Conservation (phyloP, 2,888 invertebrate species). For the Stenoptilia bipunctidactyla region DNA sequence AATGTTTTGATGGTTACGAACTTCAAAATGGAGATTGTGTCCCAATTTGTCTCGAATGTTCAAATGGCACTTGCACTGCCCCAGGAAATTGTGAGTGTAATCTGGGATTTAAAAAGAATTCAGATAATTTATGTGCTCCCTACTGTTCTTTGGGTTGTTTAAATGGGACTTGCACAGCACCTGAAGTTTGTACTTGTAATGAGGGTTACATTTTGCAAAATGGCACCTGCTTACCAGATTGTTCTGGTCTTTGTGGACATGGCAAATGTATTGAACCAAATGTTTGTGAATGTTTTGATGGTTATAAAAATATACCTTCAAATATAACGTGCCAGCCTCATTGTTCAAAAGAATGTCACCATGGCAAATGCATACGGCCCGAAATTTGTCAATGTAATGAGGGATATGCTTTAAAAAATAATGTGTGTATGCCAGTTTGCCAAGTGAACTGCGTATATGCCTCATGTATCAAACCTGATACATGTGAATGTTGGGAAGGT, state of each 20-base stretch:
- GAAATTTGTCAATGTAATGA: slow-evolving; percentile 13
- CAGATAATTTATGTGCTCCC: slow-evolving; percentile 14
- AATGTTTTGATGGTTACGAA: slow-evolving; percentile 28
- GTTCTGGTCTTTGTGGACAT: slow-evolving; percentile 33
- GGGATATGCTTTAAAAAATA: slow-evolving; percentile 11
- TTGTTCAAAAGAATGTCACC: background rate
- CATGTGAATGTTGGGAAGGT: slow-evolving; percentile 15
- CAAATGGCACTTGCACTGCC: background rate
- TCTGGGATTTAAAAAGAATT: slow-evolving; percentile 2
- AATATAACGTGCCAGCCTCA: background rate
- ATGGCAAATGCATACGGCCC: slow-evolving; percentile 16
- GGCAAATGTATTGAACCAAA: slow-evolving; percentile 33
- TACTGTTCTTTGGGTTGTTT: slow-evolving; percentile 24
- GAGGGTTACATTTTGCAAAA: slow-evolving; percentile 31
- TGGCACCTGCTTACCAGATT: slow-evolving; percentile 16
- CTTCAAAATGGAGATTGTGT: slow-evolving; percentile 2
- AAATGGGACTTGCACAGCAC: slow-evolving; percentile 40
- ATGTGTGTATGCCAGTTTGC: slow-evolving; percentile 15
- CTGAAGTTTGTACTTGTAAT: slow-evolving; percentile 41
- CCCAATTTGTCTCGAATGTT: background rate
- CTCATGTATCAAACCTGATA: slow-evolving; percentile 15
- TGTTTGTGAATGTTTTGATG: slow-evolving; percentile 26
- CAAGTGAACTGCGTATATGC: slow-evolving; percentile 16
- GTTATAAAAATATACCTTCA: slow-evolving; percentile 11
- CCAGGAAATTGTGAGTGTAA: background rate